Evolutionary conservation across 2,888 invertebrate genomes (phyloP).

Genomic region (Lamellibrachia satsuma): DNA sequence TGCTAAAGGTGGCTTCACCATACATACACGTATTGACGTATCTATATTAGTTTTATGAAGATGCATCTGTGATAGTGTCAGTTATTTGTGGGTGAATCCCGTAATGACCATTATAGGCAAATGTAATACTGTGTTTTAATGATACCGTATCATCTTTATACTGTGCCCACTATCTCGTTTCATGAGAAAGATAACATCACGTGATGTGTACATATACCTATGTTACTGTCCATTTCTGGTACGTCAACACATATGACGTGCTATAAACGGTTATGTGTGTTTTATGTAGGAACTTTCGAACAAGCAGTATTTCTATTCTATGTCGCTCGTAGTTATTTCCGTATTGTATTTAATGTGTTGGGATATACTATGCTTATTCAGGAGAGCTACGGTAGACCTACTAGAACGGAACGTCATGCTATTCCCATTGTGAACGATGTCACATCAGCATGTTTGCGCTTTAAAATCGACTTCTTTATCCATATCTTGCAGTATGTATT

Average conservation of each 20-base stretch:
- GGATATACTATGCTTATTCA: neutral
- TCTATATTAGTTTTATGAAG: too few relatives aligned
- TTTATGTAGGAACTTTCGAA: neutral
- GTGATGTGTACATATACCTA: too few relatives aligned
- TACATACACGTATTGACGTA: too few relatives aligned
- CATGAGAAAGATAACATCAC: too few relatives aligned
- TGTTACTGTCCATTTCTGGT: too few relatives aligned
- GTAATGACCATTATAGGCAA: too few relatives aligned
- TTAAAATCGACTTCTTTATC: neutral
- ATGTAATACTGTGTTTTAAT: too few relatives aligned
- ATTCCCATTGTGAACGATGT: neutral
- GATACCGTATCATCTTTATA: too few relatives aligned
- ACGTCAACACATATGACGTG: neutral
- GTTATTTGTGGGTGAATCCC: too few relatives aligned
- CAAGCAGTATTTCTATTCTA: neutral
- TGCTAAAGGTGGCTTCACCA: too few relatives aligned
- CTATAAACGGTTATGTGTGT: neutral
- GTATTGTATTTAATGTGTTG: neutral
- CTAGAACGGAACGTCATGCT: neutral
- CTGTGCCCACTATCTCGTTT: too few relatives aligned
- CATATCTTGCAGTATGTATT: neutral
- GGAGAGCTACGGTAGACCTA: neutral
- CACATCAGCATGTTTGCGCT: neutral
- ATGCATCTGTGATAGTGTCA: too few relatives aligned
- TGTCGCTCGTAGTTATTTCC: neutral